Base-by-base conservation (phyloP, 2,797 vertebrate genomes). In the Gallirallus australis region DNA sequence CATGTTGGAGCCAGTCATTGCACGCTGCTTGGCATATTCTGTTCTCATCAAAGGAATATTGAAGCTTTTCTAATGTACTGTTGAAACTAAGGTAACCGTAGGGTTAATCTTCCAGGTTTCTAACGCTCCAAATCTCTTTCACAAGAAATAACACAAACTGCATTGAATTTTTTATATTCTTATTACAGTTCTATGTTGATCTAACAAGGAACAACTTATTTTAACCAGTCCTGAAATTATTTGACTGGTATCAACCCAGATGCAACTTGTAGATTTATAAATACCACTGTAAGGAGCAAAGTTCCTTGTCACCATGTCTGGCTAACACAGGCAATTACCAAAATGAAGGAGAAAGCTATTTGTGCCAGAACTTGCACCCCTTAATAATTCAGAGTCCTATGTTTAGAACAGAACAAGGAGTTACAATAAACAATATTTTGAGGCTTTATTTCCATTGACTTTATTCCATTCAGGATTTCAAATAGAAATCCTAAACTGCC, bases 391-490 rank as follows among this genome's bases (percentile, higher is more conserved):
- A 52, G 60, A 71, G 20, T 52, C 89, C 77, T 97, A 77, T 92
- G 82, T 91, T 97, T 95, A 93, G 75, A 85, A 80, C 40, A 78
- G 93, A 94, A 93, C 72, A 96, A 87, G 69, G 52, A 93, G 93
- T 92, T 93, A 88, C 77, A 93, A 79, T 82, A 92, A 72, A 80
- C 69, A 82, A 27, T 83, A 82, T 93, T 94, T 93, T 95, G 75
- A 89, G 81, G 50, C 82, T 94, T 90, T 90, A 86, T 81, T 95
- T 95, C 66, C 82, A 91, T 82, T 93, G 45, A 53, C 61, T 94
- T 96, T 83, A 93, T 96, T 96, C 94, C 91, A 86, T 91, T 94
- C 85, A 93, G 87, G 77, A 93, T 94, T 91, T 96, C 94, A 93
- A 90, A 63, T 17, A 91, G 70, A 96, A 90, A 93, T 89, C 54